phyloP scores from a whole-genome alignment of 2,113 vertebrate species.

The Labeo catla region DNA sequence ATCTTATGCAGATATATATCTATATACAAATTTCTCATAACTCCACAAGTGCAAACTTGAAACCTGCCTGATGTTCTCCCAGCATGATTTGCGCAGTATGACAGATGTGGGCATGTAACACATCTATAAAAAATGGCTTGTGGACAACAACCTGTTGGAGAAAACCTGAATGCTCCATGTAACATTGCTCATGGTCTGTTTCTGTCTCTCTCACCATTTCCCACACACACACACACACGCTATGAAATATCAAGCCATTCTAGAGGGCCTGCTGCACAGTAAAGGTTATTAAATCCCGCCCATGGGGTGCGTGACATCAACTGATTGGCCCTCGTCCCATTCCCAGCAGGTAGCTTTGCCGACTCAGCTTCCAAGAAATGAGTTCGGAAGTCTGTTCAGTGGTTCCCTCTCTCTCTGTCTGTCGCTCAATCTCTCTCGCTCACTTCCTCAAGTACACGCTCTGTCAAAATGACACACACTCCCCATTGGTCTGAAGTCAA shows the following conservation, averaged over 20 bases:
- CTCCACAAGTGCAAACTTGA: neutral
- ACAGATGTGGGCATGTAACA: neutral
- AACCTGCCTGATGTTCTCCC: neutral
- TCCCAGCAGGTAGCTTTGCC: slow-evolving; percentile 27
- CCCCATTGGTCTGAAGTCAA: slow-evolving; percentile 41
- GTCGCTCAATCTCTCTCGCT: slow-evolving; percentile 11
- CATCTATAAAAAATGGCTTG: neutral
- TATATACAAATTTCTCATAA: neutral
- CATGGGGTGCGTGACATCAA: neutral
- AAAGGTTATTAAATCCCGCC: neutral
- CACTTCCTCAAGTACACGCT: slow-evolving; percentile 17
- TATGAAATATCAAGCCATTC: neutral
- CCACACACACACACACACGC: neutral
- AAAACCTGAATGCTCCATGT: neutral
- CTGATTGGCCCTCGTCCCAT: slow-evolving; percentile 23
- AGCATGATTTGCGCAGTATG: neutral
- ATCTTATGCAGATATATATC: neutral
- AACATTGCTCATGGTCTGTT: neutral
- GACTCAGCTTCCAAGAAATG: slow-evolving; percentile 26
- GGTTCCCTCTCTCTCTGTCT: slow-evolving; percentile 4
- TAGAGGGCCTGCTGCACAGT: neutral
- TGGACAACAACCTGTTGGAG: neutral
- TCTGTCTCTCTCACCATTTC: neutral
- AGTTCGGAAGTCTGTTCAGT: slow-evolving; percentile 11
- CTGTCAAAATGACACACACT: slow-evolving; percentile 14